Evolutionary conservation across 2,797 vertebrate species (phyloP), one percentile per base, ranked within the genome.

Genomic region (Falco columbarius): DNA sequence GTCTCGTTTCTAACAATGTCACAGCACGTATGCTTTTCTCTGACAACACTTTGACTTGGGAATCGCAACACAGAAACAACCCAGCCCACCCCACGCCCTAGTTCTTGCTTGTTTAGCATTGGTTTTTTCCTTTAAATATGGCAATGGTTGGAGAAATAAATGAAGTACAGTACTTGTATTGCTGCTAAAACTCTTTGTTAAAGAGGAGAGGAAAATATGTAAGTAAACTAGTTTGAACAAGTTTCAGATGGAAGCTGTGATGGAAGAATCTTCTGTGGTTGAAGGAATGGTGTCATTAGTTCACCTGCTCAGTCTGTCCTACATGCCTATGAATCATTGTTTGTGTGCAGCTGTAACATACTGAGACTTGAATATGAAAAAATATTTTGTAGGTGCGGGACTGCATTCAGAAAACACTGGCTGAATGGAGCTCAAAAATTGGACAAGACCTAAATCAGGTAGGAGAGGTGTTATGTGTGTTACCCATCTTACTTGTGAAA

Each of bases 321-420:
- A 1, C 7, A 2, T 1, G 2, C 10, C 27, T 49, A 3, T 89
- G 80, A 81, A 19, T 44, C 36, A 12, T 1, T 80, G 10, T 77
- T 72, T 82, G 40, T 94, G 14, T 72, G 74, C 3, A 18, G 42
- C 24, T 83, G 3, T 59, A 67, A 29, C 29, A 26, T 13, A 38
- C 47, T 27, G 14, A 8, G 2, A 1, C 15, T 70, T 75, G 21
- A 83, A 0, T 32, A 6, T 42, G 21, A 30, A 62, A n/a, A 89
- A 85, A 87, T 94, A 26, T 85, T 96, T 98, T 98, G 81, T 98
- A 99, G 99, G 98, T 99, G 94, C 98, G 98, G 92, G 99, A 99
- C 96, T 99, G 99, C 97, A 99, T 99, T 97, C 98, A 99, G 95
- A 99, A 98, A 82, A 99, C 99, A 0, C 97, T 99, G 95, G 99